Evolutionary conservation across 2,888 invertebrate genomes (phyloP).

Genomic region (Neocrepidodera transversa): DNA sequence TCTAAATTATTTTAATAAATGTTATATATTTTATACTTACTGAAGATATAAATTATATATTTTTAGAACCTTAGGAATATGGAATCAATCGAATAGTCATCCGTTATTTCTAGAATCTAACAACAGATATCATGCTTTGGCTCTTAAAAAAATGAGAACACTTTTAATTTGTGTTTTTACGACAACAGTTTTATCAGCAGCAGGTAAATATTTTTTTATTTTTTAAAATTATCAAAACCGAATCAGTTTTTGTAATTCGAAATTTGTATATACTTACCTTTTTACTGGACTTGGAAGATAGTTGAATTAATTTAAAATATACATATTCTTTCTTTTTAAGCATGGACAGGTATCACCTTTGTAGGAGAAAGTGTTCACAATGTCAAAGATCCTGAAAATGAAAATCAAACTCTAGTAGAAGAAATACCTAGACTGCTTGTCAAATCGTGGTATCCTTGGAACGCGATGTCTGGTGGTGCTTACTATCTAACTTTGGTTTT

Average conservation of each 20-base stretch:
- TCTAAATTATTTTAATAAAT: too few relatives aligned
- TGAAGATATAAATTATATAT: too few relatives aligned
- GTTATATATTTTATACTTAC: background rate
- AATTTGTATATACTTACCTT: too few relatives aligned
- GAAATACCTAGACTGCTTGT: slow-evolving; percentile 76
- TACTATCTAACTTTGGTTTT: slow-evolving; percentile 69
- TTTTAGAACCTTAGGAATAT: slow-evolving; percentile 75
- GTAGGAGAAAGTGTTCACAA: slow-evolving; percentile 78
- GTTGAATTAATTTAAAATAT: too few relatives aligned
- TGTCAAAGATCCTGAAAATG: slow-evolving; percentile 72
- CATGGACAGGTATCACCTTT: slow-evolving; percentile 83
- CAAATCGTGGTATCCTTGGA: slow-evolving; percentile 81
- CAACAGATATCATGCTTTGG: slow-evolving; percentile 71
- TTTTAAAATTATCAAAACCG: too few relatives aligned
- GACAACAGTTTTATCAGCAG: slow-evolving; percentile 68
- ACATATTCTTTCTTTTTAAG: slow-evolving; percentile 52
- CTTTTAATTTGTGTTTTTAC: slow-evolving; percentile 72
- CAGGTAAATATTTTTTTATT: slow-evolving; percentile 63
- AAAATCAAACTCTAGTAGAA: slow-evolving; percentile 72
- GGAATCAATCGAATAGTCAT: slow-evolving; percentile 86
- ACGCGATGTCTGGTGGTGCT: slow-evolving; percentile 73
- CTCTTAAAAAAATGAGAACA: slow-evolving; percentile 77
- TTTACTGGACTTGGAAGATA: too few relatives aligned
- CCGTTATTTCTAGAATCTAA: slow-evolving; percentile 86
- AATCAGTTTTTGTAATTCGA: too few relatives aligned